These are phyloP conservation scores for Rhizoglyphus robini DNA, from an alignment of 1,140 invertebrate genomes.

Conservation along the genomic window DNA sequence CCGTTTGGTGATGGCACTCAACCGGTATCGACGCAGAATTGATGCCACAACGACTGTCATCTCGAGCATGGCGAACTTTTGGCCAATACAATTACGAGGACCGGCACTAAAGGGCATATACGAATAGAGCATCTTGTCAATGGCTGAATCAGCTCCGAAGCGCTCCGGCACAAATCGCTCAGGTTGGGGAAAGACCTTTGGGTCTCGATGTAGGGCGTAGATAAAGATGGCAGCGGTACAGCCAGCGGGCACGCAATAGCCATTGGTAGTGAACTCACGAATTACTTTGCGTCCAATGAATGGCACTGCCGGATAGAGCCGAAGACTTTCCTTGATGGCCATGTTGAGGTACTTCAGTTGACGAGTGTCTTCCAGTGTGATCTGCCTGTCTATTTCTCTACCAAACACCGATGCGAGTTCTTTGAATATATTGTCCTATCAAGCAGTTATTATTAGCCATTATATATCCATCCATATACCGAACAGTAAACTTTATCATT, in stretches of 20 bases:
- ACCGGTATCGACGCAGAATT: constrained; percentile 33
- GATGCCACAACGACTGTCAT: constrained; percentile 40
- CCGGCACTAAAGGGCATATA: constrained; percentile 36
- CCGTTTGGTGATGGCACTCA: constrained; percentile 29
- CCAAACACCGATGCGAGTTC: constrained; percentile 32
- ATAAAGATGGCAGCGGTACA: constrained; percentile 34
- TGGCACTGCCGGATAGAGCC: constrained; percentile 48
- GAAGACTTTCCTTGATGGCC: constrained; percentile 48
- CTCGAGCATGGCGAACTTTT: constrained; percentile 44
- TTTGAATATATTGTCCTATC: constrained; percentile 29
- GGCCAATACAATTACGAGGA: constrained; percentile 34
- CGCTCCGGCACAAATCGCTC: constrained; percentile 59
- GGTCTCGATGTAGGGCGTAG: constrained; percentile 47
- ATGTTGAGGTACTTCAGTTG: constrained; percentile 35
- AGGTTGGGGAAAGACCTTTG: constrained; percentile 50
- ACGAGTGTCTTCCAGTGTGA: constrained; percentile 33
- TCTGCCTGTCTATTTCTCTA: constrained; percentile 27
- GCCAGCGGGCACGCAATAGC: constrained; percentile 32
- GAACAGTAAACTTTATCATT: neutral
- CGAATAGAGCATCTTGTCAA: constrained; percentile 34
- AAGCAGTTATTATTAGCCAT: neutral
- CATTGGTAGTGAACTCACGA: constrained; percentile 27
- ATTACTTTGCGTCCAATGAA: constrained; percentile 34
- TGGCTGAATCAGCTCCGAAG: constrained; percentile 44
- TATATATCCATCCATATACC: too few species aligned